These are phyloP conservation scores for Drosophila kanekoi DNA, from an alignment of 2,888 invertebrate genomes.

Conservation along the genomic window DNA sequence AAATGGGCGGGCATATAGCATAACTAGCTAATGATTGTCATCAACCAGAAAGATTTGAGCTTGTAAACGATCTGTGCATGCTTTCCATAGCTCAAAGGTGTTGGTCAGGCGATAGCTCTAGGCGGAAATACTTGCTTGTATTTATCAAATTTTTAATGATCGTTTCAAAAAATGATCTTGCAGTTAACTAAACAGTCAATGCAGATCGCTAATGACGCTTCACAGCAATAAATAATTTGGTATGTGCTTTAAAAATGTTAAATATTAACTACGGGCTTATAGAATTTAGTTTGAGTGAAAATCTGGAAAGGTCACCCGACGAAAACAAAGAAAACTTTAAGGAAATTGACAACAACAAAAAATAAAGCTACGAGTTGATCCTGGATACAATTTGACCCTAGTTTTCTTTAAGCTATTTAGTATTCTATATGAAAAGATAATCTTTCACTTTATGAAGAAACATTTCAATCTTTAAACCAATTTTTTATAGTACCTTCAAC, in stretches of 20 bases:
- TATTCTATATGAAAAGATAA: too few relatives aligned
- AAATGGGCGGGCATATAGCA: conserved; percentile 40
- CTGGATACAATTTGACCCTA: too few relatives aligned
- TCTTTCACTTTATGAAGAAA: too few relatives aligned
- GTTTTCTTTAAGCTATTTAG: too few relatives aligned
- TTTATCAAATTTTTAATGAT: conserved; percentile 4
- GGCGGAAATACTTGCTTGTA: conserved; percentile 21
- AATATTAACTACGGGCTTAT: too few relatives aligned
- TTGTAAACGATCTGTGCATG: conserved; percentile 25
- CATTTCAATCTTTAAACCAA: too few relatives aligned
- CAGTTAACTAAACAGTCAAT: neutral
- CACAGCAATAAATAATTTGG: neutral
- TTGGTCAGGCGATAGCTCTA: conserved; percentile 11
- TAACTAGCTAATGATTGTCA: conserved; percentile 54
- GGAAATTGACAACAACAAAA: too few relatives aligned
- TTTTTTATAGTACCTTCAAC: too few relatives aligned
- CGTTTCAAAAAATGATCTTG: conserved; percentile 19
- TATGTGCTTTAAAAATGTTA: neutral
- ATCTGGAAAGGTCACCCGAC: too few relatives aligned
- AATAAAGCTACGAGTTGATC: too few relatives aligned
- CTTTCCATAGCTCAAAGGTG: conserved; percentile 1
- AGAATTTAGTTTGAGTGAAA: too few relatives aligned
- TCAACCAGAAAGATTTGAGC: conserved; percentile 23
- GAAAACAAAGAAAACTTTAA: too few relatives aligned
- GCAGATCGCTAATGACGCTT: neutral